Base-by-base conservation (phyloP, 2,797 vertebrate species). In the Dendrocincla tyrannina region DNA sequence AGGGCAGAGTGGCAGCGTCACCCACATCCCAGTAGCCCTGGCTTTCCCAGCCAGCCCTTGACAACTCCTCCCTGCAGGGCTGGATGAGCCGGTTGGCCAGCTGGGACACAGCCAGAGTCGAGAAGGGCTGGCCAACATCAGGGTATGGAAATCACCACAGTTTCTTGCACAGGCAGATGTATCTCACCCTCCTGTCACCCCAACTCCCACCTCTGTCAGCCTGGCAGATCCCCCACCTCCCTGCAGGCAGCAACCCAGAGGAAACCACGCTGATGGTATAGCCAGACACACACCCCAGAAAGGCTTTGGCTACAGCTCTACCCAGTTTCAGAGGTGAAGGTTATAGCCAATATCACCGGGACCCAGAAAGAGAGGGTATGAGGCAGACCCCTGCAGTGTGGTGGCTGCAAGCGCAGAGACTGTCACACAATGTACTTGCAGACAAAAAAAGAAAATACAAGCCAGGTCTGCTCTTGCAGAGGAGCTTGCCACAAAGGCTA, bases 41-140 rank as follows among this genome's bases (percentile, higher is more conserved):
- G 7, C 3, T 16, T 28, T 60, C 69, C 78, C 74, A 60, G 78
- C 5, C 81, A 50, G 74, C 23, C 77, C 1, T 4, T 1, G 42
- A n/a, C 55, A 56, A 7, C 70, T 74, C 83, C 74, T 91, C 85
- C 84, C 85, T n/a, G 80, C 47, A 82, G 87, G 76, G 89, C 92
- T 85, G 89, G 89, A 55, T 17, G 39, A 92, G 92, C 94, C 75
- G 15, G 79, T 92, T 3, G 25, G 85, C 84, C 72, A 70, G 92
- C 79, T 28, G 52, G 87, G 75, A n/a, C 9, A 0, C 70, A 56
- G 92, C 83, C 84, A 16, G 87, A 37, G 70, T 3, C 0, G 4
- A 87, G 75, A 58, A 82, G 80, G 84, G 80, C 67, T 32, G 72
- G 17, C 52, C 58, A 3, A 6, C 78, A 63, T 3, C 72, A 44